Base-by-base conservation (phyloP, 64 coral and sea anemone genomes). In the Trachythela sp. region DNA sequence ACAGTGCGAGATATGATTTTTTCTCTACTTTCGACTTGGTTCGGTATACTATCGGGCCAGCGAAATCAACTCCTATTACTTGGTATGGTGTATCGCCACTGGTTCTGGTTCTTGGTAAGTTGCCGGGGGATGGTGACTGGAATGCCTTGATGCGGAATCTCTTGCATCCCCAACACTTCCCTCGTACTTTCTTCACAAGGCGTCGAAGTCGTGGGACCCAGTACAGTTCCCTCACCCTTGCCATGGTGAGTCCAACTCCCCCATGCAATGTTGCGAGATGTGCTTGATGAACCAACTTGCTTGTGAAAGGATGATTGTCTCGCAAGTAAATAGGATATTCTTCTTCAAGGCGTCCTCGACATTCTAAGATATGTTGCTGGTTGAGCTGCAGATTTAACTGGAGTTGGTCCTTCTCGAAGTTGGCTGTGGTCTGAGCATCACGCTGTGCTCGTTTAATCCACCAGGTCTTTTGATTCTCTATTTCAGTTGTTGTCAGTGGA, bases 391-490 rank as follows among this genome's bases (percentile, higher is more conserved):
- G 11, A 11, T 45, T 45, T 45, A 45, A 45, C 42, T 45, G 42
- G 4, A 6, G 42, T 45, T 45, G 42, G 11, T 45, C 42, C 42
- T 45, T 45, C 42, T 45, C 42, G 30, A 68, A 68, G 2, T 68
- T n/a, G 59, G 20, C 4, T 68, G 59, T 68, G 59, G 20, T 31
- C 59, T 11, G 42, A 6, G 42, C 42, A 6, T 45, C 42, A 45
- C 59, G 59, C 59, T 68, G 59, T 2, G 18, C 59, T n/a, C 59
- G 59, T 68, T 68, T 68, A 68, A 68, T 68, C 59, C 59, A 68
- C 59, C 59, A 68, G 7, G 15, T 2, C 20, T 31, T 22, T 6
- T 68, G 59, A 6, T 68, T 31, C 30, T 68, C 59, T 68, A 68
- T 68, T 31, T 68, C 59, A 68, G 6, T n/a, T 22, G 59, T 68